Evolutionary conservation across 2,797 vertebrate species (phyloP).

Genomic region (Molossus molossus): DNA sequence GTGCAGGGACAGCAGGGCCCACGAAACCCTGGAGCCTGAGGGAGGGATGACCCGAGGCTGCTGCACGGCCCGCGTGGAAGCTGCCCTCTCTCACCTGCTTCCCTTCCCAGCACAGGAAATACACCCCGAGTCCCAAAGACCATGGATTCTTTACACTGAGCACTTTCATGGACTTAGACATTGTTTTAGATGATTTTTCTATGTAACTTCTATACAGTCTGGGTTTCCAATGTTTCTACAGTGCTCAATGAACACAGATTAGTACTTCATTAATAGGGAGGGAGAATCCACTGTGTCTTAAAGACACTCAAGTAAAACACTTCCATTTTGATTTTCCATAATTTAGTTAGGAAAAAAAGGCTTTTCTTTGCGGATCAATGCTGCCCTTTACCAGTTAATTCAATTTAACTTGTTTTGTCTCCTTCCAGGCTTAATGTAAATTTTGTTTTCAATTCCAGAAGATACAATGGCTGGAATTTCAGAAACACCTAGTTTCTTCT

Average conservation of each 20-base stretch:
- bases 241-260: neutral
- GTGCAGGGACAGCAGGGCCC: rapidly evolving
- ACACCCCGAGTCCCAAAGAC: neutral
- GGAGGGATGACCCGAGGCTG: rapidly evolving
- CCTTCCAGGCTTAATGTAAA: neutral
- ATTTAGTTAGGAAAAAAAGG: neutral
- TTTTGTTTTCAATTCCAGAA: neutral
- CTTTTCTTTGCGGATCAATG: neutral
- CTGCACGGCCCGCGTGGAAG: rapidly evolving
- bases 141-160: neutral
- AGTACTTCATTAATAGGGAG: neutral
- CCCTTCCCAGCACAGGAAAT: neutral
- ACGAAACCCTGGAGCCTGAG: rapidly evolving
- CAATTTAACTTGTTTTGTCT: neutral
- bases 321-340: neutral
- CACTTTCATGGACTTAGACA: neutral
- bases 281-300: neutral
- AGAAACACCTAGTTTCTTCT: neutral
- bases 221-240: neutral
- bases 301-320: neutral
- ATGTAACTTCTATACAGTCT: neutral
- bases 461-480: neutral
- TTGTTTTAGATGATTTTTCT: neutral
- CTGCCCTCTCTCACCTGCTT: neutral
- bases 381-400: neutral